Evolutionary conservation across 2,888 invertebrate genomes (phyloP), one percentile per base, ranked within the genome.

Genomic region (Drosophila cognata): DNA sequence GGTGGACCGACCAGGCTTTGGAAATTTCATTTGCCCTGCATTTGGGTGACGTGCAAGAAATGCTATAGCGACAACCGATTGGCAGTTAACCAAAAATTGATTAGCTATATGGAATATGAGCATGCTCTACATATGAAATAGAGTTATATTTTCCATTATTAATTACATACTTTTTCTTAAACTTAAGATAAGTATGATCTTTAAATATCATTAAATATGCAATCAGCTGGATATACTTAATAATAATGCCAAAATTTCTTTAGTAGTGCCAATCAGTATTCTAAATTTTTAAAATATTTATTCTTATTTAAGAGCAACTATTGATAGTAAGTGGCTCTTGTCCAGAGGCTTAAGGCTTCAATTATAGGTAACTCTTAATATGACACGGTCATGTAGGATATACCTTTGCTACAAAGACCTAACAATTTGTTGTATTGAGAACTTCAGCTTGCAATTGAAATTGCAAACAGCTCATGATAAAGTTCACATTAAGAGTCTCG

Each of bases 401-500:
- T 41, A 41, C 4, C 2, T 10, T 11, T 25, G 57, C 25, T 63
- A 29, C 21, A 1, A 21, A 36, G 51, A 33, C 60, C 28, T 18
- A 25, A 16, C 1, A 2, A 18, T 6, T 29, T 6, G 36, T n/a
- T 31, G 36, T 2, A 13, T 18, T 4, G 57, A 48, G 60, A 61
- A 33, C 63, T 61, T 51, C 67, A 36, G 50, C 72, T 70, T 61
- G 69, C 77, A 71, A 75, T 55, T 68, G 82, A 79, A 87, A 84
- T 84, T 89, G 84, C 77, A 90, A 86, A 78, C 71, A 77, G 71
- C 74, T 69, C 55, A 74, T 77, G 92, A 92, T 92, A 92, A 92
- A 91, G 91, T 91, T 91, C 92, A 92, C 92, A 91, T 92, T 91
- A 91, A 92, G 87, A 91, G 87, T 92, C 92, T 92, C 92, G 91